These are phyloP conservation scores for Crotophaga sulcirostris DNA, from an alignment of 2,113 vertebrate species.

Conservation along the genomic window DNA sequence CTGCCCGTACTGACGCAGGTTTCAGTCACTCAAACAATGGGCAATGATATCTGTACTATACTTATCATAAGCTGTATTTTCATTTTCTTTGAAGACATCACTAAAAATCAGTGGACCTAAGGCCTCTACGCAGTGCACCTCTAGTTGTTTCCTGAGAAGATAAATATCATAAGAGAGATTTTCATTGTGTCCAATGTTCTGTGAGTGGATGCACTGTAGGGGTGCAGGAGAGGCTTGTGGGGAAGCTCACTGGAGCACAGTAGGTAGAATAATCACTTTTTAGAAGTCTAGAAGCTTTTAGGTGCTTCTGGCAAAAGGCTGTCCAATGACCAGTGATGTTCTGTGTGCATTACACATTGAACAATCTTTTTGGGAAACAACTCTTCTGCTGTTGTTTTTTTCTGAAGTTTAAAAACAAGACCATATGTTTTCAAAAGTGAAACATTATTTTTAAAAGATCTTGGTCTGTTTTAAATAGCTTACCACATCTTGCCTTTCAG, in stretches of 20 bases:
- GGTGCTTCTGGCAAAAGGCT: neutral
- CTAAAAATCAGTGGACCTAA: neutral
- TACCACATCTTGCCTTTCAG: rapidly evolving
- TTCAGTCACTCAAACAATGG: neutral
- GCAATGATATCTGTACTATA: neutral
- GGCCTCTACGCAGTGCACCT: neutral
- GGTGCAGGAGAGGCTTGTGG: neutral
- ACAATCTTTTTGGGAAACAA: neutral
- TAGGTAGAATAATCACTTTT: neutral
- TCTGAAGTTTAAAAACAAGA: neutral
- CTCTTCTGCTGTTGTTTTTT: neutral
- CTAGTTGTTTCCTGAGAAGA: neutral
- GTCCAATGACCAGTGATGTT: neutral
- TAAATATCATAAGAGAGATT: neutral
- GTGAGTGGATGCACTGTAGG: neutral
- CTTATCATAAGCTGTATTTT: neutral
- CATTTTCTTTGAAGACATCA: neutral
- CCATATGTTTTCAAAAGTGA: neutral
- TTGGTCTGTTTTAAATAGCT: neutral
- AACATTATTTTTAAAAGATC: neutral
- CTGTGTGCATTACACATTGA: neutral
- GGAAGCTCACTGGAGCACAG: neutral
- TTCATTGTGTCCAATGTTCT: neutral
- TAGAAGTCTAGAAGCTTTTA: neutral
- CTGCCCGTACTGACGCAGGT: neutral